Conservation (phyloP, 2,797 vertebrate species). For the Danio tinwini region DNA sequence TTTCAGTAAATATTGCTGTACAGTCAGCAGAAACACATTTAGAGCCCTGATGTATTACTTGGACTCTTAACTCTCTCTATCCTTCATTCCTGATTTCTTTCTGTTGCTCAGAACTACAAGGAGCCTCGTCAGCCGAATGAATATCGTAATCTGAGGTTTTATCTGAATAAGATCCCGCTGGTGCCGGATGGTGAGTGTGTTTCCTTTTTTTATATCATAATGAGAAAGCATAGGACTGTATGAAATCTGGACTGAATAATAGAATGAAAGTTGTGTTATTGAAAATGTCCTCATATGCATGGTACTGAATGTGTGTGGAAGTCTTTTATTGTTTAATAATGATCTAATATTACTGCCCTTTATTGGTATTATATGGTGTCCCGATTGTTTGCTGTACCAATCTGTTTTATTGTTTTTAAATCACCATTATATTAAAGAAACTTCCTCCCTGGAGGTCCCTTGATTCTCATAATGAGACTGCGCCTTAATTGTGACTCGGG, state of each 20-base stretch:
- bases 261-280: neutral
- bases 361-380: neutral
- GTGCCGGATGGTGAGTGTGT: constrained; percentile 91
- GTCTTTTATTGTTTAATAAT: neutral
- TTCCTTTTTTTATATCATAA: neutral
- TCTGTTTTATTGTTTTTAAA: constrained; percentile 23
- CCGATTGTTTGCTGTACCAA: constrained; percentile 5
- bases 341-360: neutral
- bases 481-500: constrained; percentile 32
- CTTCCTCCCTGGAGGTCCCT: constrained; percentile 30
- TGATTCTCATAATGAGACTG: constrained; percentile 30
- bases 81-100: constrained; percentile 5
- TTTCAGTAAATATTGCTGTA: neutral
- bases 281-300: neutral
- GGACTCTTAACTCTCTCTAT: neutral
- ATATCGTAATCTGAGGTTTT: constrained; percentile 95
- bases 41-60: neutral
- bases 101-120: constrained; percentile 86
- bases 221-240: neutral
- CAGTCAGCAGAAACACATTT: neutral
- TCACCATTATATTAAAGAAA: constrained; percentile 12
- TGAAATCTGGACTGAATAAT: neutral
- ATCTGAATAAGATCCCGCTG: constrained; percentile 96
- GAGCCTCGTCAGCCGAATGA: constrained; percentile 90
- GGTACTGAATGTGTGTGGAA: neutral